A percentile compares a stretch with the other conserved stretches of the same genome.
Conservation (phyloP, 2,797 vertebrate species). For the Streptopelia turtur region DNA sequence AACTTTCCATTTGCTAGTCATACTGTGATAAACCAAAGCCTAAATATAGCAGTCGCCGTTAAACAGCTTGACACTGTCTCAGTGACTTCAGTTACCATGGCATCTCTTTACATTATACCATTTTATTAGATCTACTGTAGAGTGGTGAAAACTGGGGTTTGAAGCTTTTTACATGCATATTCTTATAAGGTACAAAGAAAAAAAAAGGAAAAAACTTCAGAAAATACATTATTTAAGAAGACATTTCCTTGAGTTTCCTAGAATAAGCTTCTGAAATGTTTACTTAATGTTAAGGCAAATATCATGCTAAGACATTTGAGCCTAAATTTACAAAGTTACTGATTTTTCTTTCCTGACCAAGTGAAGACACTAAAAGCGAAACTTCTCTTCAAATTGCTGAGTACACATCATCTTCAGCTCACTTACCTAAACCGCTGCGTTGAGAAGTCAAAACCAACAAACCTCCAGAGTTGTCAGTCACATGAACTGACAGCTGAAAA, state of each 20-base stretch:
- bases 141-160: background rate
- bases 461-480: background rate
- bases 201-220: background rate
- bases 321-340: background rate
- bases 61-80: background rate
- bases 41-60: background rate
- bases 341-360: background rate
- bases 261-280: background rate
- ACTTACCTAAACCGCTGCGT: background rate
- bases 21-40: background rate
- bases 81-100: background rate
- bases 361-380: background rate
- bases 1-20: background rate
- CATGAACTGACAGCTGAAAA: background rate
- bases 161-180: background rate
- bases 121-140: background rate
- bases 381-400: background rate
- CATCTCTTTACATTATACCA: background rate
- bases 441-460: background rate
- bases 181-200: background rate
- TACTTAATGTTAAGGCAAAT: background rate
- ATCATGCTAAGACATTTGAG: background rate
- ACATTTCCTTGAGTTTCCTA: background rate
- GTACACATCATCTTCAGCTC: background rate
- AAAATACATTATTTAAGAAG: background rate